A percentile compares a stretch with the other conserved stretches of the same genome.
Conservation (phyloP, 2,888 invertebrate genomes). For the Diarsia mendica region DNA sequence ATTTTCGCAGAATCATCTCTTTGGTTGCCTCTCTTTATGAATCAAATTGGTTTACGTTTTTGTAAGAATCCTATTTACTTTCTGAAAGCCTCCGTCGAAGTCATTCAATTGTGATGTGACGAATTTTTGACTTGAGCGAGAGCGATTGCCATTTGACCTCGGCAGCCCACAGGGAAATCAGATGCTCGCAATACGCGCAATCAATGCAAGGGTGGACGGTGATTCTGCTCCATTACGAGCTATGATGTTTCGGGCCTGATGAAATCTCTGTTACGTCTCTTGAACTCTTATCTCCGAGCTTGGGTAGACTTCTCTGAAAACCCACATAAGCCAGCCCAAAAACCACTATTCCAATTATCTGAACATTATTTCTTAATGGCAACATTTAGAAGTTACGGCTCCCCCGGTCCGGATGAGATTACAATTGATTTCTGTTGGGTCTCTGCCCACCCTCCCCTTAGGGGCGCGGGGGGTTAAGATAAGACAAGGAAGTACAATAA, state of each 20-base stretch:
- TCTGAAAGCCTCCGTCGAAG: slow-evolving; percentile 22
- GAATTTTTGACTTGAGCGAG: slow-evolving; percentile 36
- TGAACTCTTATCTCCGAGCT: not conserved
- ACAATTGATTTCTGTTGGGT: slow-evolving; percentile 41
- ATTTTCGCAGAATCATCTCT: slow-evolving; percentile 1
- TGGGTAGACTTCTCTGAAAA: not conserved
- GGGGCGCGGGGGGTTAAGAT: slow-evolving; percentile 10
- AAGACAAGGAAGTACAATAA: slow-evolving; percentile 50
- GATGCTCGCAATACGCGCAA: slow-evolving; percentile 56
- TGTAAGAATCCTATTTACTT: slow-evolving; percentile 30
- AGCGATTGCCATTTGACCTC: slow-evolving; percentile 56
- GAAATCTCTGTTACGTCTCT: slow-evolving; percentile 7
- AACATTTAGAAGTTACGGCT: slow-evolving; percentile 17
- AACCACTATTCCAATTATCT: slow-evolving; percentile 17
- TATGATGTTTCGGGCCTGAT: slow-evolving; percentile 10
- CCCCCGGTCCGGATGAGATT: slow-evolving; percentile 24
- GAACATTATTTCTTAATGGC: slow-evolving; percentile 39
- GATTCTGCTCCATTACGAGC: slow-evolving; percentile 28
- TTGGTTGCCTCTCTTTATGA: slow-evolving; percentile 26
- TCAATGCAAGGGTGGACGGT: slow-evolving; percentile 45
- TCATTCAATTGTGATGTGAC: slow-evolving; percentile 47
- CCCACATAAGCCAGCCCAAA: slow-evolving; percentile 13
- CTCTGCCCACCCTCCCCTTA: slow-evolving; percentile 17
- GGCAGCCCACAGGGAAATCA: slow-evolving; percentile 57
- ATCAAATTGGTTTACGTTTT: slow-evolving; percentile 43